These are phyloP conservation scores for Mimumesa dahlbomi DNA, from an alignment of 2,888 invertebrate species.

Conservation along the genomic window DNA sequence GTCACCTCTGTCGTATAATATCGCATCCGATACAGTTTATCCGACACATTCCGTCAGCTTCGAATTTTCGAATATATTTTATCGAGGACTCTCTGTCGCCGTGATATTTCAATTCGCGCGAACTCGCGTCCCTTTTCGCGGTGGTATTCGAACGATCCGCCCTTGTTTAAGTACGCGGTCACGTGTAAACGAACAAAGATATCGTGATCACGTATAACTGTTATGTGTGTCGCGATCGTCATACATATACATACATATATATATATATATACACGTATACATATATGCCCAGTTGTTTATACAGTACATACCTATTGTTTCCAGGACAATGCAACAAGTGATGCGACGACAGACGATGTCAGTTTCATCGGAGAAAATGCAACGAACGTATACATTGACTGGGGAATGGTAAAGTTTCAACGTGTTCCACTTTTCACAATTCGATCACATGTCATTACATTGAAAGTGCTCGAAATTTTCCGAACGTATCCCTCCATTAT, in stretches of 20 bases:
- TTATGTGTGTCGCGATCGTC: too few species aligned
- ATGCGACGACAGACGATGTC: conserved; percentile 54
- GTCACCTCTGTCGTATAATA: too few species aligned
- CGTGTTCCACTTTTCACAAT: conserved; percentile 46
- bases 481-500: neutral
- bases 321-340: conserved; percentile 71
- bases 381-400: conserved; percentile 65
- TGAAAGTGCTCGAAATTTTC: conserved; percentile 1
- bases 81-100: too few species aligned
- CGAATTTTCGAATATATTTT: neutral
- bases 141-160: too few species aligned
- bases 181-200: conserved; percentile 27
- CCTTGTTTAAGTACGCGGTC: neutral
- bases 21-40: too few species aligned
- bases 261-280: conserved; percentile 12
- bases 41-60: neutral
- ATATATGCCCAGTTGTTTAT: conserved; percentile 45
- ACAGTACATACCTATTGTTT: conserved; percentile 58
- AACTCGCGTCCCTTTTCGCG: too few species aligned
- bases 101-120: neutral
- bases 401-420: conserved; percentile 76
- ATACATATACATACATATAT: neutral
- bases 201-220: conserved; percentile 17
- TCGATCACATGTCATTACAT: conserved; percentile 21
- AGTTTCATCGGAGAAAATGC: conserved; percentile 56